Base-by-base conservation (phyloP, 2,888 invertebrate species). In the Stratiomys singularior region DNA sequence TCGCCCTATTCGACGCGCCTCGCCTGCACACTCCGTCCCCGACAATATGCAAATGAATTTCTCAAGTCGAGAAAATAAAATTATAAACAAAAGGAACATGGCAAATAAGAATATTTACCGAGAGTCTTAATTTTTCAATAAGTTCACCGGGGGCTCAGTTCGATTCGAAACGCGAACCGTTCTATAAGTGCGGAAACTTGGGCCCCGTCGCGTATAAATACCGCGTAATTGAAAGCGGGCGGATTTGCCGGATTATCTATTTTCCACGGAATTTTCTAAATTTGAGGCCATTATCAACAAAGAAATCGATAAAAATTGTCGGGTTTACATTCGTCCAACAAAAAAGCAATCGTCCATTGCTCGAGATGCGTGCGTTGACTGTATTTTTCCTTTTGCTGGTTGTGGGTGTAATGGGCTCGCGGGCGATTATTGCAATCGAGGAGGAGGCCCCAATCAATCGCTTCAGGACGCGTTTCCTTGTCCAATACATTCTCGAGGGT, bases 401-500 rank as follows among this genome's bases (percentile, higher is more conserved):
- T 1, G 1, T 69, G 46, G 56, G 52, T 15, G 67, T 69, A 3
- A 0, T 30, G 7, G 67, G 47, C 67, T 15, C 64, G 5, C 64
- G 37, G 46, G 63, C 76, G 11, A 23, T 67, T 13, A 69, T 77
- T n/a, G 46, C 64, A 25, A 23, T 66, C n/a, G 79, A 79, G 11
- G 77, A 79, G 30, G 80, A 80, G 76, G 69, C 77, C n/a, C 78
- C 77, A 0, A 71, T 78, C 21, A 76, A 78, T 64, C 25, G 30
- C 11, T 69, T 52, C 13, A 37, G 66, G 64, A 77, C 78, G 27
- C 56, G 74, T 27, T 81, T 77, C 58, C 64, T 78, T 37, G 78
- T 80, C 4, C 77, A 78, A n/a, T 80, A 80, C 64, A 79, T 79
- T 37, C 58, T 78, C 44, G 76, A 80, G 56, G 81, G 78, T 67